Evolutionary conservation across 2,113 vertebrate species (phyloP), one percentile per base, ranked within the genome.

Genomic region (Brachypteracias leptosomus): DNA sequence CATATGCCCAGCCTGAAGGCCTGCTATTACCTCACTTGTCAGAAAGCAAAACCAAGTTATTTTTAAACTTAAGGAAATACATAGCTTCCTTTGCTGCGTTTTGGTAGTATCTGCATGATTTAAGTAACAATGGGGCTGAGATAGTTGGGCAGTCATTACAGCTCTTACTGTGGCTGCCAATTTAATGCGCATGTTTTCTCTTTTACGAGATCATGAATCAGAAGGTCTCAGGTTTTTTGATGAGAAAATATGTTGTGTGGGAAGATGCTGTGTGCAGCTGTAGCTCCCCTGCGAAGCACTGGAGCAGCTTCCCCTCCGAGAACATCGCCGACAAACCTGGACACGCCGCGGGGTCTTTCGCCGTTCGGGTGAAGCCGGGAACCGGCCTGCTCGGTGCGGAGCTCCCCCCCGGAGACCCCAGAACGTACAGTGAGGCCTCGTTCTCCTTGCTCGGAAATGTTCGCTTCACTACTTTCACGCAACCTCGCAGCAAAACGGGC

Each of bases 31-130:
- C 52, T 91, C 73, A 31, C 55, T 66, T 59, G 59, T 40, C 79
- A 88, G 28, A 85, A 74, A 87, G 58, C 22, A 79, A 89, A 95
- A 36, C 66, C 59, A 40, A 88, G 74, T 42, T 92, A 62, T 95
- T 96, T 97, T 97, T 94, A 93, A 95, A 93, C 36, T 21, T 49
- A 80, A 96, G 88, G 88, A 95, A 95, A 93, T 46, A 29, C 6
- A 44, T 13, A 66, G 75, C 66, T 97, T 97, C 91, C 85, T 88
- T 85, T 90, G 80, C 67, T 31, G 79, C 36, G 2, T 73, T 72
- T 36, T 7, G 62, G 57, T 59, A 51, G 19, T 38, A 58, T n/a
- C 35, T 24, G 74, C 35, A 6, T 21, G 26, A 40, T 68, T 85
- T 49, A 70, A 63, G 62, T 70, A 82, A 40, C 58, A 17, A 6